Conservation (phyloP, 2,797 vertebrate genomes). For the Microchirus variegatus region DNA sequence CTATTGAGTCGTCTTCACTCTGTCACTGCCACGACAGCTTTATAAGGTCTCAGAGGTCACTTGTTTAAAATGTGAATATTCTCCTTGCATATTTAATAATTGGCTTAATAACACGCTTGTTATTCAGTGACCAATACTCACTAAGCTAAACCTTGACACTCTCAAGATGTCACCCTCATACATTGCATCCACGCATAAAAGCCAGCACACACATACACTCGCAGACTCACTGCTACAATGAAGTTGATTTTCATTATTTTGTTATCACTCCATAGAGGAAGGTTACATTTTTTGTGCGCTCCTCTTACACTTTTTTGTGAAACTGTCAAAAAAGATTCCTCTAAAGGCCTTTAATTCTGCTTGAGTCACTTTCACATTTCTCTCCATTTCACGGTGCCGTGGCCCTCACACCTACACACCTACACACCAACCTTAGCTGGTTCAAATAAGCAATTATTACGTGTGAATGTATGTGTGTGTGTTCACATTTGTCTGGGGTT, state of each 20-base stretch:
- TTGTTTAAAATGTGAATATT: slow-evolving; percentile 44
- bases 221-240: slow-evolving; percentile 13
- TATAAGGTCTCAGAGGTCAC: slow-evolving; percentile 21
- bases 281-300: slow-evolving; percentile 32
- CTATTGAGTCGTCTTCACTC: slow-evolving; percentile 28
- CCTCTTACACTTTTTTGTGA: slow-evolving; percentile 34
- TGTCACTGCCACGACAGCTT: slow-evolving; percentile 27
- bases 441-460: slow-evolving; percentile 52
- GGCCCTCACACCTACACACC: slow-evolving; percentile 48
- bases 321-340: slow-evolving; percentile 39
- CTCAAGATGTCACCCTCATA: slow-evolving; percentile 27
- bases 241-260: slow-evolving; percentile 25
- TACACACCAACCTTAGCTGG: slow-evolving; percentile 18
- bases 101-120: slow-evolving; percentile 47
- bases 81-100: slow-evolving; percentile 40
- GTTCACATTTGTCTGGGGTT: slow-evolving; percentile 24
- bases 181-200: slow-evolving; percentile 10
- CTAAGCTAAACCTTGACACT: slow-evolving; percentile 53
- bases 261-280: slow-evolving; percentile 28
- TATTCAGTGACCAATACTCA: slow-evolving; percentile 48
- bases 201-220: slow-evolving; percentile 2
- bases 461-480: slow-evolving; percentile 27
- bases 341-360: slow-evolving; percentile 46
- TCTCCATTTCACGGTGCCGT: slow-evolving; percentile 34
- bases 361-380: slow-evolving; percentile 43